Conservation (phyloP, 1,140 invertebrate species). For the Scaptomyza montana region DNA sequence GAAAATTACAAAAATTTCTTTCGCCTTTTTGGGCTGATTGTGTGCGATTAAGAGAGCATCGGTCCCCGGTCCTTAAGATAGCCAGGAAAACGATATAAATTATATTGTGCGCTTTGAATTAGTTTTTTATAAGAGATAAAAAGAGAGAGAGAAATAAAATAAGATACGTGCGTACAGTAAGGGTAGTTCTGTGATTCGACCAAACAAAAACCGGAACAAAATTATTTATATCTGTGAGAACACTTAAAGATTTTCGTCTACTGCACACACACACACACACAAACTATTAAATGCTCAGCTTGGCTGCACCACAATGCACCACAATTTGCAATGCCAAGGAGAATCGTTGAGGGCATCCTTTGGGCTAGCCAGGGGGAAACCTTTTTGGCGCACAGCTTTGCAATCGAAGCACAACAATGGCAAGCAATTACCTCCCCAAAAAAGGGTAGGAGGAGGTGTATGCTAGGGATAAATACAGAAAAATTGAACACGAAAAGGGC, state of each 20-base stretch:
- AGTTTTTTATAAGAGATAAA: conserved; percentile 75
- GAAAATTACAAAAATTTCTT: conserved; percentile 77
- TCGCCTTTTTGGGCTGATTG: conserved; percentile 75
- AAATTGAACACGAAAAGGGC: conserved; percentile 72
- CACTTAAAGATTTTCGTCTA: conserved; percentile 20
- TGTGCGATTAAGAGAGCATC: conserved; percentile 55
- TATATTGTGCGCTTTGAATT: conserved; percentile 79
- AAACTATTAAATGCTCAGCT: conserved; percentile 31
- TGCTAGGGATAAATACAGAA: conserved; percentile 31
- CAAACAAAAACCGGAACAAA: not conserved
- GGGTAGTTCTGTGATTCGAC: conserved; percentile 47
- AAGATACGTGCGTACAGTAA: conserved; percentile 65
- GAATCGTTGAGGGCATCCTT: conserved; percentile 8
- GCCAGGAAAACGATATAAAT: conserved; percentile 72
- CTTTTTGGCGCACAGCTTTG: conserved; percentile 38
- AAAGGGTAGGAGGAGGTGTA: conserved; percentile 39
- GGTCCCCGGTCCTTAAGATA: conserved; percentile 57
- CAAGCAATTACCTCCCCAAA: conserved; percentile 68
- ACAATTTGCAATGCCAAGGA: conserved; percentile 50
- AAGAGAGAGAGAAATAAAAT: conserved; percentile 64
- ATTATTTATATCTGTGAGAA: not conserved
- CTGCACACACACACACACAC: too few species aligned
- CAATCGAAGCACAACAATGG: conserved; percentile 68
- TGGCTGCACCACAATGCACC: conserved; percentile 56
- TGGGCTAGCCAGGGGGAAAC: not conserved